phyloP scores from a whole-genome alignment of 2,888 invertebrate genomes.

The Amiota minor region DNA sequence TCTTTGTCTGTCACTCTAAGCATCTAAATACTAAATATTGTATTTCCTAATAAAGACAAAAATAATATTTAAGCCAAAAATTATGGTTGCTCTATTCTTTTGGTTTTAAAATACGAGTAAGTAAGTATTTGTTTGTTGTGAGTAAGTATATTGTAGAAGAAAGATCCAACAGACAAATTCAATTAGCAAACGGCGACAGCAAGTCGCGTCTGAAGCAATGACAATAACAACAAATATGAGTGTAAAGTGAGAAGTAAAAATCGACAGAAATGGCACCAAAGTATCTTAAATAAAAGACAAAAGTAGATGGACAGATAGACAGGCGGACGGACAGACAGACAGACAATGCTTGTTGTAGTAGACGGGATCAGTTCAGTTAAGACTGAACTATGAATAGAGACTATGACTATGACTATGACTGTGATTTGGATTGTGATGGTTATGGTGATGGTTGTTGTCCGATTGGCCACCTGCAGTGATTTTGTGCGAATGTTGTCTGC shows the following conservation, averaged over 20 bases:
- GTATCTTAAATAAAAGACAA: neutral
- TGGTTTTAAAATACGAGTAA: too few species aligned
- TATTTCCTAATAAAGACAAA: neutral
- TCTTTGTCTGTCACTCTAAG: too few species aligned
- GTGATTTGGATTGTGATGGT: neutral
- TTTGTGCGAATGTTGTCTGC: conserved; percentile 53
- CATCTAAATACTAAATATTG: too few species aligned
- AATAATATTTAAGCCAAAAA: conserved; percentile 40
- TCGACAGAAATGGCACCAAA: neutral
- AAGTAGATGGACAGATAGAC: conserved; percentile 27
- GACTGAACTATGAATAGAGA: neutral
- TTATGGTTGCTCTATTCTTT: conserved; percentile 42
- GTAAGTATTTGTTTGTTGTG: too few species aligned
- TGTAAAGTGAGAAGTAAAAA: conserved; percentile 15
- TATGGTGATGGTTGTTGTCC: too few species aligned
- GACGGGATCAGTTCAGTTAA: neutral
- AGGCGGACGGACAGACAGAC: conserved; percentile 11
- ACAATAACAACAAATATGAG: neutral
- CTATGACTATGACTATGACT: neutral
- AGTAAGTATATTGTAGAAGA: too few species aligned
- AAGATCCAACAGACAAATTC: conserved; percentile 35
- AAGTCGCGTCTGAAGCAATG: conserved; percentile 2
- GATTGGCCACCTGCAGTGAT: conserved; percentile 58
- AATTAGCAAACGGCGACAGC: conserved; percentile 66
- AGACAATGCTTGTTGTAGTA: neutral